Percentiles rank a stretch among this genome's conserved stretches.
phyloP scores from a whole-genome alignment of 2,888 invertebrate genomes.

The Nudaria mundana region DNA sequence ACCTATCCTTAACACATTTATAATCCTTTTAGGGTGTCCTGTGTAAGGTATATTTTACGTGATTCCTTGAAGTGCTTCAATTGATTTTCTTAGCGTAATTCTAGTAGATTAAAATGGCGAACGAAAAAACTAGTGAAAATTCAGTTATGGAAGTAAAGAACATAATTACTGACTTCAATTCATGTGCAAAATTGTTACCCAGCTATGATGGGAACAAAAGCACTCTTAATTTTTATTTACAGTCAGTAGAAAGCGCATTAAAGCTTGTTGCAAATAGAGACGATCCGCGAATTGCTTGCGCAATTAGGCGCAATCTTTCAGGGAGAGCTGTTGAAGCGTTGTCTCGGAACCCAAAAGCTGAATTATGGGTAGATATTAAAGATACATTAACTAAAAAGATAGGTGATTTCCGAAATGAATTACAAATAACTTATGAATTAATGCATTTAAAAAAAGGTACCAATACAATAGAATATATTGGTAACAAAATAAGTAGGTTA shows the following conservation, averaged over 20 bases:
- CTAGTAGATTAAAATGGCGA: not conserved
- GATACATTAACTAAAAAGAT: conserved; percentile 11
- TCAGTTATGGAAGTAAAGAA: not conserved
- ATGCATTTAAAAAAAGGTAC: conserved; percentile 12
- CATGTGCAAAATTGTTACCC: conserved; percentile 11
- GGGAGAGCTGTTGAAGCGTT: conserved; percentile 14
- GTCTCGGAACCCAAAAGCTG: not conserved
- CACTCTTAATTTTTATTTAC: conserved; percentile 26
- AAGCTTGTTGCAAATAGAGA: conserved; percentile 13
- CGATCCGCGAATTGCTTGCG: conserved; percentile 15
- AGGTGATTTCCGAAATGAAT: conserved; percentile 21
- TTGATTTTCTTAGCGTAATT: too few species aligned
- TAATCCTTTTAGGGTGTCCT: too few species aligned
- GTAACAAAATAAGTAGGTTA: conserved; percentile 14
- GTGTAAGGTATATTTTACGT: too few species aligned
- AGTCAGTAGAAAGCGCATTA: conserved; percentile 27
- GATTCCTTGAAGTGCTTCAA: not conserved
- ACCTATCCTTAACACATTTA: too few species aligned
- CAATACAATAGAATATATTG: conserved; percentile 6
- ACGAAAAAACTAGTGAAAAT: not conserved
- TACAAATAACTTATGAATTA: conserved; percentile 22
- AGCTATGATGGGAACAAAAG: conserved; percentile 29
- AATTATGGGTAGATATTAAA: conserved; percentile 19
- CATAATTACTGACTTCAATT: not conserved
- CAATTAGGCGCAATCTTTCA: conserved; percentile 26